Base-by-base conservation (phyloP, 2,888 invertebrate genomes). In the Arrhopalites spinosus region DNA sequence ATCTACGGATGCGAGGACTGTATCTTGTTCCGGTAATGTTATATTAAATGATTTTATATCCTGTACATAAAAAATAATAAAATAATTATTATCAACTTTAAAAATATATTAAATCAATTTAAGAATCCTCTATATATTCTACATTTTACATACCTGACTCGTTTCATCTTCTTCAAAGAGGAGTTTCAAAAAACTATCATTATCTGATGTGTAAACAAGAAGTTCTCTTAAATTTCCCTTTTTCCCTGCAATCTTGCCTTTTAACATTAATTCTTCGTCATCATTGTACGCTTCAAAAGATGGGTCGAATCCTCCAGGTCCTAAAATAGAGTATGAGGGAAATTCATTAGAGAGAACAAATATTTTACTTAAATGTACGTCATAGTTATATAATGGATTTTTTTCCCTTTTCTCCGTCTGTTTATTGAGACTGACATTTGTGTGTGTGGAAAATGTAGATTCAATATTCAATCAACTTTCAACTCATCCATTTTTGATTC, bases 231-330 rank as follows among this genome's bases (percentile, higher is more conserved):
- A 61, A 47, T 74, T 74, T 53, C 56, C 66, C 59, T 74, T 74
- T 68, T 61, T 74, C 47, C 74, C 74, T 11, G 61, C 45, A 45
- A 74, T 64, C 67, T 74, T 74, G 36, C 74, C 74, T 29, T 69
- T 74, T 27, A 74, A 68, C 45, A 74, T 56, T 59, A 74, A 61
- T 59, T 74, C 74, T 74, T 74, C 74, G 15, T 74, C 74, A 61
- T 74, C 74, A 61, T 74, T 74, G 67, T 74, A 74, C 13, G 69
- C 74, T 74, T 74, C 74, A 43, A 74, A 74, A 68, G 53, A 69
- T 23, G 74, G 74, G 17, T 36, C 36, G 27, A 59, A 59, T 25
- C 23, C 25, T 59, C 59, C 5, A 7, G 74, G 68, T 74, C 69
- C 74, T 74, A 23, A 0, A 73, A 23, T 15, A 8, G 20, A 29